Conservation (phyloP, 2,113 vertebrate genomes). For the Cebus imitator region DNA sequence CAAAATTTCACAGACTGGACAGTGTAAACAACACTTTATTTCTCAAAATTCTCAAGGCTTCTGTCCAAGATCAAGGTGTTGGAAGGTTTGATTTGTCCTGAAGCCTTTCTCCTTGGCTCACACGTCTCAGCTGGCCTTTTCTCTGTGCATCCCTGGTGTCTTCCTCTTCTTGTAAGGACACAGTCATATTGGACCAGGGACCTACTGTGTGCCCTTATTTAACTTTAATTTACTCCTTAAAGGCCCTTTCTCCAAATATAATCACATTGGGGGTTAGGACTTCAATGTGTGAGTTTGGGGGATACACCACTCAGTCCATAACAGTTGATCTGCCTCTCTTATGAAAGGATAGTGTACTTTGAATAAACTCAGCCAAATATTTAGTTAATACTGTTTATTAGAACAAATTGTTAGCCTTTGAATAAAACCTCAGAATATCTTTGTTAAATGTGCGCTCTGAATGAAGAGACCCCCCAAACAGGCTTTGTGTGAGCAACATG, state of each 20-base stretch:
- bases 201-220: neutral
- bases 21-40: neutral
- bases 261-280: neutral
- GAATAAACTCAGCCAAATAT: neutral
- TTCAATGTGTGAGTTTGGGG: neutral
- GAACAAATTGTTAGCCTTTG: neutral
- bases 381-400: constrained; percentile 8
- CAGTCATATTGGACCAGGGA: neutral
- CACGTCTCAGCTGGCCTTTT: neutral
- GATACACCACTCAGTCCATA: neutral
- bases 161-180: neutral
- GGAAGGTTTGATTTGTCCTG: neutral
- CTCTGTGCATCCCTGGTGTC: neutral
- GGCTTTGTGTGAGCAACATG: no score
- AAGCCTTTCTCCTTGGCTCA: neutral
- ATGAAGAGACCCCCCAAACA: no score
- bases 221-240: neutral
- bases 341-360: neutral
- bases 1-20: neutral
- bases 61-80: neutral
- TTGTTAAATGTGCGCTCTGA: no score
- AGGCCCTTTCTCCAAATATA: neutral
- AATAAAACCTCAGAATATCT: neutral
- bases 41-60: neutral
- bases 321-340: neutral